A percentile compares a stretch with the other conserved stretches of the same genome.
Evolutionary conservation across 2,888 invertebrate genomes (phyloP).

Genomic region (Notocelia uddmanniana): DNA sequence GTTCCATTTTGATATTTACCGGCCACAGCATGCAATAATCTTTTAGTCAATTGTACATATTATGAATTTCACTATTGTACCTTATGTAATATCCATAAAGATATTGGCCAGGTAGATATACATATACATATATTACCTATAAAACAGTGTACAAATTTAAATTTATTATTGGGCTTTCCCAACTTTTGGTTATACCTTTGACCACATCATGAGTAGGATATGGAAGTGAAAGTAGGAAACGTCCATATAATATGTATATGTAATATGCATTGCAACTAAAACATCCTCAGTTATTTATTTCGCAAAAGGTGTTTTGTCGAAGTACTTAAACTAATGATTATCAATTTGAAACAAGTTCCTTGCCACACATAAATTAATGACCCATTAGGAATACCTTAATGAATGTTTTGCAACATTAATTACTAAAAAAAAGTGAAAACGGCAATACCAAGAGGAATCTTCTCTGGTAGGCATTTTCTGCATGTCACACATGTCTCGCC

Average conservation of each 20-base stretch:
- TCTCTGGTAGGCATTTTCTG: constrained; percentile 80
- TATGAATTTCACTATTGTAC: too few relatives aligned
- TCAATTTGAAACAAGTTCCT: background rate
- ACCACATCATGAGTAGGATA: constrained; percentile 42
- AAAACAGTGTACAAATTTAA: background rate
- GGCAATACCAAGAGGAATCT: constrained; percentile 78
- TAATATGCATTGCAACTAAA: background rate
- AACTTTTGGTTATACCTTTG: background rate
- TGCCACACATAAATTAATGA: background rate
- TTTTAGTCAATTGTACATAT: too few relatives aligned
- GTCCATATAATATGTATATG: background rate
- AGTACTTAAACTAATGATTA: background rate
- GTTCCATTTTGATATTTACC: too few relatives aligned
- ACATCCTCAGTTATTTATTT: background rate
- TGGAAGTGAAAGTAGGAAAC: constrained; percentile 60
- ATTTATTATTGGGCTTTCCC: background rate
- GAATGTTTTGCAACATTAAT: constrained; percentile 12
- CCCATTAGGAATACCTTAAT: background rate
- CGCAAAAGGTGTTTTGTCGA: background rate
- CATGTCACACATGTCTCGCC: constrained; percentile 78
- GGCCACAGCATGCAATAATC: too few relatives aligned
- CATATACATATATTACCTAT: too few relatives aligned
- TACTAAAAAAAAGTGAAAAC: constrained; percentile 41
- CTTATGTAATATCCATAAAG: background rate
- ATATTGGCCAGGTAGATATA: background rate